Evolutionary conservation across 2,113 vertebrate genomes (phyloP), one percentile per base, ranked within the genome.

Genomic region (Triplophysa dalaica): DNA sequence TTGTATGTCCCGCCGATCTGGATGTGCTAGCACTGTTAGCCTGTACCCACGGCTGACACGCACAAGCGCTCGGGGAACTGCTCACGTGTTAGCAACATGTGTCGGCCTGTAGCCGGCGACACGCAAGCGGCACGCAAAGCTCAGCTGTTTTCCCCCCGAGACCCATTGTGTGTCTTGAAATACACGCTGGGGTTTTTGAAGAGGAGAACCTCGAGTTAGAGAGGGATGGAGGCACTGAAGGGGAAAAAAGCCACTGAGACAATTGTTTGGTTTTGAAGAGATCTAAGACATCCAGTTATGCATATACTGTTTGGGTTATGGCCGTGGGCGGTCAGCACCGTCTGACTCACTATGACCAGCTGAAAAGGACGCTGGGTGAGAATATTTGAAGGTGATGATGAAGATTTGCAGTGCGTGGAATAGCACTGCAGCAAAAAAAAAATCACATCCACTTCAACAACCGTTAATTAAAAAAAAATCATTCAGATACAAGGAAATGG

Each of bases 21-120:
- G 70, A 52, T 72, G 67, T 80, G 72, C 78, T 80, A 80, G 77
- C 75, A 43, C 73, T 78, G 68, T 73, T 67, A 78, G 67, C 61
- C 21, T 73, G 45, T 61, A 62, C 41, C 62, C 41, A 17, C 38
- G 22, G 38, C 75, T 66, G 38, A 65, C 62, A 72, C 52, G 48
- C 68, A 67, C 61, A 52, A 80, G 54, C n/a, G 8, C 8, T 41
- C n/a, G 21, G 70, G 38, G 9, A 75, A 75, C 56, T 21, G 10
- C 72, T 48, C 26, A 75, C 58, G 21, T 60, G 75, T 65, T 33
- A 60, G 45, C 14, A 41, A 38, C 54, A 74, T 66, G 65, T 43
- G 19, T 66, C 60, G 24, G 64, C 41, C 41, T 54, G 41, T 60
- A 63, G 75, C n/a, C 9, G 2, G 26, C 7, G 7, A 60, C 75